Conservation (phyloP, 2,113 vertebrate genomes). For the Ornithorhynchus anatinus region DNA sequence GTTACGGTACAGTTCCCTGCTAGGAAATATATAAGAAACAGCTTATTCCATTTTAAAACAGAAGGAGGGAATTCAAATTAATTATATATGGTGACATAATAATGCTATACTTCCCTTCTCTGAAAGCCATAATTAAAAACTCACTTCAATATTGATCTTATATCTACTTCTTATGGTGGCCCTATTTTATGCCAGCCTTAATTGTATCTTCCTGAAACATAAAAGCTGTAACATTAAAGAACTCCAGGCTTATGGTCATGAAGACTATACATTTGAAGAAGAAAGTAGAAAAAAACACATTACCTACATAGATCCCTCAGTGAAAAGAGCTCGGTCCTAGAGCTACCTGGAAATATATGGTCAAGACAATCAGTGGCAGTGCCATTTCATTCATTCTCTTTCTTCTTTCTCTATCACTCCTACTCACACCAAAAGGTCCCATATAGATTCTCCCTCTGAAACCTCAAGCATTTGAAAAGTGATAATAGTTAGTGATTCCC, state of each 20-base stretch:
- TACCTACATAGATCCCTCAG: too few relatives aligned
- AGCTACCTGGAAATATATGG: too few relatives aligned
- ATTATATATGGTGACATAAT: conserved; percentile 1
- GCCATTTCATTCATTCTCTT: background rate
- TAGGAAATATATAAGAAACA: background rate
- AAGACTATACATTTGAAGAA: too few relatives aligned
- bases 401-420: background rate
- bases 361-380: too few relatives aligned
- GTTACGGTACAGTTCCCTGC: background rate
- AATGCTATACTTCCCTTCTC: background rate
- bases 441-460: background rate
- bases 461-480: background rate
- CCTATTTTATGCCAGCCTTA: background rate
- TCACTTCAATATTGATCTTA: background rate
- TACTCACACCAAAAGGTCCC: background rate
- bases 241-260: background rate
- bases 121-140: conserved; percentile 14
- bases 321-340: too few relatives aligned
- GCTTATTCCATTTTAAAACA: background rate
- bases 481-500: background rate
- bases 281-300: too few relatives aligned
- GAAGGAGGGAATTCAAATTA: conserved; percentile 2
- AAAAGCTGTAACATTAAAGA: conserved; percentile 18
- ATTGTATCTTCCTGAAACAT: conserved; percentile 38
- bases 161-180: background rate